Conservation (phyloP, 1,140 invertebrate species). For the Rhizoglyphus robini region DNA sequence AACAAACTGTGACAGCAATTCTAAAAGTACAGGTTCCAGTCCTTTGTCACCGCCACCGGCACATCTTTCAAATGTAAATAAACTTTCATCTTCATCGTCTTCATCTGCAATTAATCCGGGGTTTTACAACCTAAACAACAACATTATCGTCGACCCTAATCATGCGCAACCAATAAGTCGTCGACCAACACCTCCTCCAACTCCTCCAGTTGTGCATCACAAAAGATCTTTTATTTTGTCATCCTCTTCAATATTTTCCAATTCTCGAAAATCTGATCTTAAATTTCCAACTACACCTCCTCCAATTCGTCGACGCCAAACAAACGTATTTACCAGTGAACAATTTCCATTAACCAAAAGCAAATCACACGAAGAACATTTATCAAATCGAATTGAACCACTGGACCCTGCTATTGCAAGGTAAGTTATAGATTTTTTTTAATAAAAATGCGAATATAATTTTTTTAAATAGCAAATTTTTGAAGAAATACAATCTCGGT, state of each 20-base stretch:
- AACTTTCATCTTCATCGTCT: slow-evolving; percentile 28
- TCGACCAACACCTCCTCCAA: slow-evolving; percentile 45
- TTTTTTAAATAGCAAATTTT: slow-evolving; percentile 1
- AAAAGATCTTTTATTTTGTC: slow-evolving; percentile 29
- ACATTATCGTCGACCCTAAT: slow-evolving; percentile 22
- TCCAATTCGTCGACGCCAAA: slow-evolving; percentile 53
- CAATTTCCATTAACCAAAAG: slow-evolving; percentile 64
- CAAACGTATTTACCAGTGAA: slow-evolving; percentile 39
- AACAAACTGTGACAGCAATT: slow-evolving; percentile 40
- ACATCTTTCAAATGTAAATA: slow-evolving; percentile 23
- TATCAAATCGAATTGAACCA: slow-evolving; percentile 47
- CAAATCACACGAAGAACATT: slow-evolving; percentile 78
- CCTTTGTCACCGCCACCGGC: slow-evolving; percentile 28
- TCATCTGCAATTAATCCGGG: slow-evolving; percentile 21
- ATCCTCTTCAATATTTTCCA: background rate
- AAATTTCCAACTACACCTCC: slow-evolving; percentile 67
- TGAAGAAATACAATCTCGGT: slow-evolving; percentile 1
- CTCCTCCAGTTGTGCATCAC: slow-evolving; percentile 38
- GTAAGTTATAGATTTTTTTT: slow-evolving; percentile 22
- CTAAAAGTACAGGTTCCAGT: slow-evolving; percentile 30
- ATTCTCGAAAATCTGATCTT: slow-evolving; percentile 28
- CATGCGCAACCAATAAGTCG: slow-evolving; percentile 27
- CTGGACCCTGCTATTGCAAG: slow-evolving; percentile 33
- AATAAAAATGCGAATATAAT: background rate
- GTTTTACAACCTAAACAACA: background rate